A percentile compares a stretch with the other conserved stretches of the same genome.
phyloP scores from a whole-genome alignment of 2,888 invertebrate species.

The Nomada ferruginata region DNA sequence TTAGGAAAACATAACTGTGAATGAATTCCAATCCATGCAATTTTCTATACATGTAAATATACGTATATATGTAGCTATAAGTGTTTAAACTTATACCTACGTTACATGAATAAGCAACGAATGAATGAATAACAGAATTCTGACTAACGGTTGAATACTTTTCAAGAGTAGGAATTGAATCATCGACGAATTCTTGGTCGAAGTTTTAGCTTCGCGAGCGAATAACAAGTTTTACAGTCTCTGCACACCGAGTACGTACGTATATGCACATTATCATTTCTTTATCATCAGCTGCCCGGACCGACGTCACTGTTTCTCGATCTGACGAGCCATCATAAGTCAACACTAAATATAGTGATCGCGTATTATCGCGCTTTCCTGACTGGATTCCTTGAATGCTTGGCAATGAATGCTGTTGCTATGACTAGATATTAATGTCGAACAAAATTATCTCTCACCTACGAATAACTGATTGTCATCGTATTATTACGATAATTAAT shows the following conservation, averaged over 20 bases:
- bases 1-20: no score
- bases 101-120: constrained; percentile 1
- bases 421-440: constrained; percentile 22
- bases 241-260: not conserved
- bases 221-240: constrained; percentile 24
- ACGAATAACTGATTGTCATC: not conserved
- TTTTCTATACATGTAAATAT: not conserved
- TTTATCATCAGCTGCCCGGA: constrained; percentile 60
- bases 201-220: constrained; percentile 1
- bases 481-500: not conserved
- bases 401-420: constrained; percentile 31
- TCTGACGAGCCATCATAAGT: constrained; percentile 55
- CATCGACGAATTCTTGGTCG: constrained; percentile 55
- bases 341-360: constrained; percentile 73
- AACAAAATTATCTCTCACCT: not conserved
- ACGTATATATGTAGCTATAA: not conserved
- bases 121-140: constrained; percentile 35
- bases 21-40: not conserved
- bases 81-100: not conserved
- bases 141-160: constrained; percentile 19
- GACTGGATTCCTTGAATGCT: constrained; percentile 49
- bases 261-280: constrained; percentile 43
- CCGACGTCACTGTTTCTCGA: constrained; percentile 59
- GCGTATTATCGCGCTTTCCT: constrained; percentile 53
- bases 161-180: constrained; percentile 47